phyloP scores from a whole-genome alignment of 2,888 invertebrate species.

The Drosophila vallismaia region DNA sequence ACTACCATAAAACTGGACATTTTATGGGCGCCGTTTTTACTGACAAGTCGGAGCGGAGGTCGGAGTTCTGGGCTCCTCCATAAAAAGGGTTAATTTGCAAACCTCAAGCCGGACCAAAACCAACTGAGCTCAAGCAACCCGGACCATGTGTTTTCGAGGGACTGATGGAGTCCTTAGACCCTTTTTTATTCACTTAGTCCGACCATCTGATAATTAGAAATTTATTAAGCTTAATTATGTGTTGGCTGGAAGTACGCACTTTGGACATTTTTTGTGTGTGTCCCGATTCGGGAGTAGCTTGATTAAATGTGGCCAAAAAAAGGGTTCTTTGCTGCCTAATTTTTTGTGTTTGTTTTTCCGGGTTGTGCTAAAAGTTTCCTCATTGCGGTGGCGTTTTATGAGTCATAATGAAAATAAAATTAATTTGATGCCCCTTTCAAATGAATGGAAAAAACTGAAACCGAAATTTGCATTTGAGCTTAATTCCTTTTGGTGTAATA shows the following conservation, averaged over 20 bases:
- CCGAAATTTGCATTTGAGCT: constrained; percentile 34
- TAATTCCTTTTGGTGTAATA: constrained; percentile 34
- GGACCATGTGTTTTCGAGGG: constrained; percentile 57
- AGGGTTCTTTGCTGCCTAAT: constrained; percentile 55
- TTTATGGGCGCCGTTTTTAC: constrained; percentile 74
- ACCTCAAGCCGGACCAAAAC: constrained; percentile 24
- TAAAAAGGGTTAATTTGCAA: constrained; percentile 75
- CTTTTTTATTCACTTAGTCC: constrained; percentile 75
- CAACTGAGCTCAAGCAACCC: background rate
- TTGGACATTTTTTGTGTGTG: constrained; percentile 53
- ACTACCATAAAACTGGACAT: constrained; percentile 68
- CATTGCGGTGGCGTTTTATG: constrained; percentile 62
- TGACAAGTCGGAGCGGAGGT: constrained; percentile 47
- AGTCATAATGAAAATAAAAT: constrained; percentile 72
- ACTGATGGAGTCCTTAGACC: constrained; percentile 60
- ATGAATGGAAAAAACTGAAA: constrained; percentile 5
- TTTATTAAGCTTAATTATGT: constrained; percentile 81
- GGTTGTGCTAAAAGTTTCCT: constrained; percentile 55
- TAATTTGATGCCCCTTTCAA: constrained; percentile 62
- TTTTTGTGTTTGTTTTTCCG: constrained; percentile 40
- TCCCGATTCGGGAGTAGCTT: constrained; percentile 43
- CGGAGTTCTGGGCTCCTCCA: constrained; percentile 20
- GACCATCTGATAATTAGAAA: constrained; percentile 78
- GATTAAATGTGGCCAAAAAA: constrained; percentile 63
- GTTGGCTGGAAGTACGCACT: constrained; percentile 76